Evolutionary conservation across 2,113 vertebrate species (phyloP), one percentile per base, ranked within the genome.

Genomic region (Arvicanthis niloticus): DNA sequence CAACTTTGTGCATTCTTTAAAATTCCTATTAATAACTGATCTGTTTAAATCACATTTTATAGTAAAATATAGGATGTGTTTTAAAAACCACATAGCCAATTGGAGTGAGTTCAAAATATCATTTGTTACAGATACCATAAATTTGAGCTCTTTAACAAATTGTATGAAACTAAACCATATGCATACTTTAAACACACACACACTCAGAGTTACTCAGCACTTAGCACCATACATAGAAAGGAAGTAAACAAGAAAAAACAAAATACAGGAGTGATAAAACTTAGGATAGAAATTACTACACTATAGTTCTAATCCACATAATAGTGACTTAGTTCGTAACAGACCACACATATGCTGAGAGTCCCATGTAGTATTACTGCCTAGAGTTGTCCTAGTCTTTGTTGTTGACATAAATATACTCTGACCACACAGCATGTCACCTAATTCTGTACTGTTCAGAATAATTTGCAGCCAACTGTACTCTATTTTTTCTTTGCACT

Each of bases 11-110:
- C 51, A 89, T 70, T 72, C 95, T 31, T 53, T 19, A 5, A n/a
- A 70, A n/a, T 56, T 86, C 0, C 10, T 21, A 81, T n/a, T 82
- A 76, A 72, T 68, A 82, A 93, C 51, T 88, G 6, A 92, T 86
- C 70, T 76, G 19, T 73, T 95, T 4, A 76, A 88, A 45, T 94
- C 51, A 76, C 70, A 85, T 60, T 95, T 95, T 37, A 94, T 82
- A 88, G 48, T 8, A 60, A 82, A 95, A 72, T 73, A 31, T 0
- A 78, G 10, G 58, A 77, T 81, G 17, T 2, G 76, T 91, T 95
- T 81, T 68, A 96, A 97, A 80, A 11, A 67, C 81, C 86, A 72
- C 53, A 13, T 73, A 12, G 22, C 1, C 29, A 88, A 4, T 92
- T 82, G 16, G 2, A 88, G 6, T 53, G 8, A 12, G 51, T 93